phyloP scores from a whole-genome alignment of 2,888 invertebrate genomes.

The Agrotis segetum region DNA sequence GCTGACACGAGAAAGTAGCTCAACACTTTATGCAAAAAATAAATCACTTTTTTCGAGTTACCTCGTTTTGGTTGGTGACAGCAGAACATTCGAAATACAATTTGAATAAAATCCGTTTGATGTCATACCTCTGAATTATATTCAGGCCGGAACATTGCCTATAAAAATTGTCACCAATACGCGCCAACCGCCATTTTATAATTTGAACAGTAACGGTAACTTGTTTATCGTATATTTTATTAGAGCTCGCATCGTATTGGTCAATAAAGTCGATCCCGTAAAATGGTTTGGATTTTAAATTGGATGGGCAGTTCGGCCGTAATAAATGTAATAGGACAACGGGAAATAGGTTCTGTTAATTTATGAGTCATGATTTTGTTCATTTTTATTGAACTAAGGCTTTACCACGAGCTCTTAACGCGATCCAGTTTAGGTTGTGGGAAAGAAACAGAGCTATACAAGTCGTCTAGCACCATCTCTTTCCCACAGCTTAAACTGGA shows the following conservation, averaged over 20 bases:
- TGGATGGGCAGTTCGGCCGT: conserved; percentile 63
- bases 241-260: conserved; percentile 72
- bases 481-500: too few relatives aligned
- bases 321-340: conserved; percentile 59
- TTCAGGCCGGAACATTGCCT: conserved; percentile 22
- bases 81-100: conserved; percentile 34
- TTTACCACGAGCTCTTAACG: too few relatives aligned
- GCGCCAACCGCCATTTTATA: conserved; percentile 73
- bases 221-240: conserved; percentile 82
- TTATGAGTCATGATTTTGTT: conserved; percentile 40
- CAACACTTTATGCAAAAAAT: background rate
- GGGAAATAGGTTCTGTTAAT: conserved; percentile 46
- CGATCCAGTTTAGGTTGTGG: too few relatives aligned
- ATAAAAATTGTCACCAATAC: conserved; percentile 63
- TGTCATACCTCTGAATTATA: conserved; percentile 34
- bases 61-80: background rate
- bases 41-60: conserved; percentile 2
- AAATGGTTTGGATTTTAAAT: conserved; percentile 72
- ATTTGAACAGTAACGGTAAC: conserved; percentile 72
- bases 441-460: too few relatives aligned
- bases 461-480: too few relatives aligned
- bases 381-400: conserved; percentile 26
- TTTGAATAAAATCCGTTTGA: conserved; percentile 54
- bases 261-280: conserved; percentile 77
- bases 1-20: too few relatives aligned